A percentile compares a stretch with the other conserved stretches of the same genome.
phyloP scores from a whole-genome alignment of 2,888 invertebrate species.

The Clepsis dumicolana region DNA sequence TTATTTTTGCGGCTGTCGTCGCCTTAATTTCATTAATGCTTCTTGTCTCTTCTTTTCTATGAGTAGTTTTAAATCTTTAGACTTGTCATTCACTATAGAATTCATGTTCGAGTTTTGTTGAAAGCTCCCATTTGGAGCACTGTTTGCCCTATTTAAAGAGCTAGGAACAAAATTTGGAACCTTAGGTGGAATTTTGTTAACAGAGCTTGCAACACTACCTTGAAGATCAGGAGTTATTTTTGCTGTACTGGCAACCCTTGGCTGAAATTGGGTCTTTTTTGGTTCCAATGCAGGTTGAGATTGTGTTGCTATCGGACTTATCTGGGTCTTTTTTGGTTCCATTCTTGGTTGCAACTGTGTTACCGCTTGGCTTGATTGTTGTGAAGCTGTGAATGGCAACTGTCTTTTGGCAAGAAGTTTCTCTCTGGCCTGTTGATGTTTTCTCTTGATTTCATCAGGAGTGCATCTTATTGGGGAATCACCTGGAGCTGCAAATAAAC shows the following conservation, averaged over 20 bases:
- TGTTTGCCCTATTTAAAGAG: slow-evolving; percentile 39
- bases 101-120: slow-evolving; percentile 37
- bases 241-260: slow-evolving; percentile 58
- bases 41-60: slow-evolving; percentile 82
- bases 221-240: slow-evolving; percentile 1
- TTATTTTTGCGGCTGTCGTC: slow-evolving; percentile 65
- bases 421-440: slow-evolving; percentile 86
- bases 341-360: slow-evolving; percentile 42
- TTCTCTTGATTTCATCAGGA: slow-evolving; percentile 87
- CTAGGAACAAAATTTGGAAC: slow-evolving; percentile 19
- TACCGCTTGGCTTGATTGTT: slow-evolving; percentile 51
- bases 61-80: slow-evolving; percentile 63
- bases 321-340: slow-evolving; percentile 52
- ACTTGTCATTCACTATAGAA: slow-evolving; percentile 47
- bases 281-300: slow-evolving; percentile 27
- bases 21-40: slow-evolving; percentile 76
- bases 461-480: slow-evolving; percentile 82
- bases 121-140: slow-evolving; percentile 37
- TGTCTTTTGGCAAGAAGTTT: slow-evolving; percentile 84
- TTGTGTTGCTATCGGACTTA: slow-evolving; percentile 4
- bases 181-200: slow-evolving; percentile 14
- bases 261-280: slow-evolving; percentile 63
- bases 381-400: slow-evolving; percentile 72
- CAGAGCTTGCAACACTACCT: not conserved
- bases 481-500: slow-evolving; percentile 47